Base-by-base conservation (phyloP, 2,113 vertebrate species). In the Leptobrachium ailaonicum region DNA sequence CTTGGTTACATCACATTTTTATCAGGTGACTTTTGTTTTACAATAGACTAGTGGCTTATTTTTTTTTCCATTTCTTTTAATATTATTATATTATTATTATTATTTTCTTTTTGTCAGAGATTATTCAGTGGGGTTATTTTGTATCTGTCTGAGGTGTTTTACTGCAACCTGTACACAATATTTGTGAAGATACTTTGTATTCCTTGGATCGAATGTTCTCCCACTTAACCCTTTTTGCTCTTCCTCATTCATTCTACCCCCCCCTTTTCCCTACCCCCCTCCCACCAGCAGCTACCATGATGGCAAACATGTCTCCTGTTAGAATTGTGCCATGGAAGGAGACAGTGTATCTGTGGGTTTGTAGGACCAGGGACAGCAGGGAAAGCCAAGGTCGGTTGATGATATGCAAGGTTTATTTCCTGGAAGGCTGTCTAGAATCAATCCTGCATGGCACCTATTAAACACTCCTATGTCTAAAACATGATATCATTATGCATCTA, bases 1-100 rank as follows among this genome's bases (percentile, higher is more conserved):
- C 96, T 97, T 96, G 94, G 95, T 94, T 94, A 87, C 92, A 90
- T 90, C 90, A 89, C 88, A 92, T 88, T 88, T 90, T 89, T 93
- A 93, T 93, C 94, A 93, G 92, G 94, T 90, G 90, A 92, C 92
- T 86, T 92, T 87, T 89, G 90, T 92, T 92, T 92, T 92, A 92
- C 89, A 90, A 89, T 89, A 92, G 90, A 88, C 86, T 93, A 92
- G 85, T 40, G 32, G 9, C 9, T 67, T 70, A 1, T 1, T 47
- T 70, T 70, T 47, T 91, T 92, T 91, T 90, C 86, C 88, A 82
- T 90, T 88, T 89, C 90, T 89, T 87, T 60, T 60, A 12, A 68
- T 47, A 68, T 67, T 77, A 6, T 54, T 54, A 8, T 54, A 54
- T 60, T 60, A 12, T 60, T 60, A 10, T 60, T 60, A 12, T 60